Percentiles rank a stretch among this genome's conserved stretches.
These are phyloP conservation scores for Callaeas wilsoni DNA, from an alignment of 2,113 vertebrate species.

Conservation along the genomic window DNA sequence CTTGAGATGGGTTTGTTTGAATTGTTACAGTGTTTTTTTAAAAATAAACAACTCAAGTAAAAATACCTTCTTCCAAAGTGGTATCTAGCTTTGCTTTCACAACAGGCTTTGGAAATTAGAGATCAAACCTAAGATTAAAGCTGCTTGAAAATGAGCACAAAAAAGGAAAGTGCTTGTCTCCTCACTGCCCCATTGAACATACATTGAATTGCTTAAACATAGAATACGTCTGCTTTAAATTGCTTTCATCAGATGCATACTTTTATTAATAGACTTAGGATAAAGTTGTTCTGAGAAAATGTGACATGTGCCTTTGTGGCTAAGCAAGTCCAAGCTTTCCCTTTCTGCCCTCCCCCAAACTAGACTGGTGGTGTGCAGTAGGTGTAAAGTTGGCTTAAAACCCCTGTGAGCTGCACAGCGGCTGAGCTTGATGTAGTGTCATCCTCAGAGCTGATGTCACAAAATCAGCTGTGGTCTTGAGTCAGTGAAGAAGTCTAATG, in stretches of 20 bases:
- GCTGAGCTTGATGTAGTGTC: background rate
- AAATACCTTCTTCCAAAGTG: background rate
- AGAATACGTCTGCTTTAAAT: background rate
- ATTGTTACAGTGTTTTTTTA: background rate
- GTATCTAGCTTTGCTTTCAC: background rate
- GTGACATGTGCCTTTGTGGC: background rate
- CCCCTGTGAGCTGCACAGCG: fast-evolving
- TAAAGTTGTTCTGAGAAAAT: background rate
- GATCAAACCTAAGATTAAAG: background rate
- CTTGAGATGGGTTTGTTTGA: background rate
- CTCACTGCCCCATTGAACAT: background rate
- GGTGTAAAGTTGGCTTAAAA: background rate
- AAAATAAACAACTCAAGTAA: background rate
- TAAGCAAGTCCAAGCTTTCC: background rate
- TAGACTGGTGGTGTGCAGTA: background rate
- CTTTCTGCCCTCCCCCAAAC: background rate
- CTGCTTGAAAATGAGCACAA: background rate
- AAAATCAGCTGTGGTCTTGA: background rate
- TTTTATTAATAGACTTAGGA: background rate
- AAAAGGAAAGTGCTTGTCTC: background rate
- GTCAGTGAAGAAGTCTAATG: background rate
- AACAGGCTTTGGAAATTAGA: background rate
- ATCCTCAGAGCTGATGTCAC: background rate
- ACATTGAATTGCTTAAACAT: background rate
- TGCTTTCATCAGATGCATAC: background rate